Conservation (phyloP, 2,797 vertebrate species). For the Ptychobarbus kaznakovi region DNA sequence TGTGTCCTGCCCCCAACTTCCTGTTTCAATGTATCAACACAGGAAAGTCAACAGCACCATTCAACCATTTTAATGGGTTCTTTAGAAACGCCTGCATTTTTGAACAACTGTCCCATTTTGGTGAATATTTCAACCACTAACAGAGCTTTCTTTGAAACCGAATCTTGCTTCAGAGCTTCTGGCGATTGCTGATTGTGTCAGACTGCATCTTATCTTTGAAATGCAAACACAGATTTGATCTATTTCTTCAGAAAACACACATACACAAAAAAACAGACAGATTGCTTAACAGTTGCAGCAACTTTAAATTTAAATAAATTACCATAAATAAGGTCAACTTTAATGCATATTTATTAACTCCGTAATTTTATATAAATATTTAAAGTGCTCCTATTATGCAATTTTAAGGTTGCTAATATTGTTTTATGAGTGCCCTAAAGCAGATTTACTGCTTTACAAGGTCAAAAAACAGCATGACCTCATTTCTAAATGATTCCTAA, state of each 20-base stretch:
- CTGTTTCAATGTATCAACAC: not conserved
- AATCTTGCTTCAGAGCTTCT: not conserved
- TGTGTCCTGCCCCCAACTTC: not conserved
- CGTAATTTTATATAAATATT: not conserved
- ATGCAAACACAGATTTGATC: constrained; percentile 46
- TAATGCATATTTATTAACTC: not conserved
- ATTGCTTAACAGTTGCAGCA: not conserved
- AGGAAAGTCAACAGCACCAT: not conserved
- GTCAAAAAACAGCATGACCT: too few species aligned
- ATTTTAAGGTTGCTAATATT: too few species aligned
- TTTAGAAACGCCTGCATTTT: not conserved
- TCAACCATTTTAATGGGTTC: not conserved
- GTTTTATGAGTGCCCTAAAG: too few species aligned
- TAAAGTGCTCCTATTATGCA: too few species aligned
- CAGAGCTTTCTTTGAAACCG: not conserved
- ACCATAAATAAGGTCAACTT: not conserved
- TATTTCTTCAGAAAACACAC: constrained; percentile 12
- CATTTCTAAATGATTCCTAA: too few species aligned
- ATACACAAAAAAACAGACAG: not conserved
- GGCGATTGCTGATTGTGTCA: not conserved
- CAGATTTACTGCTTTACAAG: too few species aligned
- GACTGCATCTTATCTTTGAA: constrained; percentile 22
- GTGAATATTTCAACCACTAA: not conserved
- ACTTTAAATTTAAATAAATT: not conserved
- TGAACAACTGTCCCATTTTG: not conserved